These are phyloP conservation scores for Microcebus tavaratra DNA, from an alignment of 2,113 vertebrate genomes.

Conservation along the genomic window DNA sequence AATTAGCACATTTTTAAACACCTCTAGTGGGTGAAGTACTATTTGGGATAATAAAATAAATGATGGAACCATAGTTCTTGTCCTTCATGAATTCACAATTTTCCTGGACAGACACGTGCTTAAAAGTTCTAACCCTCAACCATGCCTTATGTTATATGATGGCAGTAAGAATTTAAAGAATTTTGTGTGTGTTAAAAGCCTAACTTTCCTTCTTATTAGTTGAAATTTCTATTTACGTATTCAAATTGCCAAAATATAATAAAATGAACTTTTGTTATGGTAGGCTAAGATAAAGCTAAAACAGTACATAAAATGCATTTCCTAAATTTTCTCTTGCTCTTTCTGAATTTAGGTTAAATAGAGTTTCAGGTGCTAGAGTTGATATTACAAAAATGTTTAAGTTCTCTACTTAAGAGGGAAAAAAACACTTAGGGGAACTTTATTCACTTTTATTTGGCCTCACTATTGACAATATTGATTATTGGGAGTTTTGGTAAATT, in stretches of 20 bases:
- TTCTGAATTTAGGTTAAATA: constrained; percentile 54
- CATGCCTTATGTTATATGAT: neutral
- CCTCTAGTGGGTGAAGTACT: neutral
- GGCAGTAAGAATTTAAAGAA: neutral
- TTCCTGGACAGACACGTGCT: neutral
- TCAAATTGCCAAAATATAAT: neutral
- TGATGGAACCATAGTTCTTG: neutral
- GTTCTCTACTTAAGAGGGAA: neutral
- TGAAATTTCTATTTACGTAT: neutral
- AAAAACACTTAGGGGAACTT: neutral
- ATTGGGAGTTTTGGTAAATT: neutral
- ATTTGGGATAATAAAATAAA: constrained; percentile 15
- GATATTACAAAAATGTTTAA: constrained; percentile 57
- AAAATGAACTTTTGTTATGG: neutral
- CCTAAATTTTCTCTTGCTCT: neutral
- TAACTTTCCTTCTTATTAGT: neutral
- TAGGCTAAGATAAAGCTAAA: neutral
- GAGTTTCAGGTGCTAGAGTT: constrained; percentile 69
- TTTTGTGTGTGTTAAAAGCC: neutral
- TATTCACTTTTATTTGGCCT: neutral
- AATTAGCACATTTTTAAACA: neutral
- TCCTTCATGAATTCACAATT: neutral
- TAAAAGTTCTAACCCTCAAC: neutral
- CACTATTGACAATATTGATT: neutral
- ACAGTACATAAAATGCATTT: neutral